A percentile compares a stretch with the other conserved stretches of the same genome.
Conservation (phyloP, 2,797 vertebrate genomes). For the Craterocephalus amniculus region DNA sequence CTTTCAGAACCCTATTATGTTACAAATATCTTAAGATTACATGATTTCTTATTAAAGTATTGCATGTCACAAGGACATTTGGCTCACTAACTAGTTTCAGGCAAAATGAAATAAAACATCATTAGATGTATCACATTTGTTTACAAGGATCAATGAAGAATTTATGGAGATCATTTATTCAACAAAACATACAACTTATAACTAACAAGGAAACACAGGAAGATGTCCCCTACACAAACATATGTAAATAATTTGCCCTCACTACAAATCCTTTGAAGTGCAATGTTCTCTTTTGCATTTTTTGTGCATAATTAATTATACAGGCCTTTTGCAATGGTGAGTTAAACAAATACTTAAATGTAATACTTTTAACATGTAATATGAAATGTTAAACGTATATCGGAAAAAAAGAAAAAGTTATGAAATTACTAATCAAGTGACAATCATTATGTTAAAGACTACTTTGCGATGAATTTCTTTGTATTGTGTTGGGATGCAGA, state of each 20-base stretch:
- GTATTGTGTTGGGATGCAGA: too few species aligned
- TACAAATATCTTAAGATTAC: not conserved
- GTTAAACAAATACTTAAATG: too few species aligned
- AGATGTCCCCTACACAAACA: conserved; percentile 39
- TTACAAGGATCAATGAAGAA: conserved; percentile 42
- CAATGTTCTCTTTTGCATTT: not conserved
- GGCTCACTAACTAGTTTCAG: not conserved
- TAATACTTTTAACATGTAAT: too few species aligned
- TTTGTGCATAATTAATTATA: not conserved
- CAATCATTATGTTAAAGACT: too few species aligned
- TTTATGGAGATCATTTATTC: conserved; percentile 37
- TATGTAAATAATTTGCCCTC: conserved; percentile 45
- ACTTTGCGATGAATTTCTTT: too few species aligned
- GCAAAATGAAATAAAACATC: conserved; percentile 37
- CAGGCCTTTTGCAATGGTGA: too few species aligned
- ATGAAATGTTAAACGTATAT: too few species aligned
- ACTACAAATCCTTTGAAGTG: conserved; percentile 21
- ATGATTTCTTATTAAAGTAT: conserved; percentile 14
- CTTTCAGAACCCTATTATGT: not conserved
- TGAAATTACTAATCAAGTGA: too few species aligned
- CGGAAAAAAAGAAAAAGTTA: too few species aligned
- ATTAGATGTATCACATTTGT: conserved; percentile 28
- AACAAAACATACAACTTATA: conserved; percentile 39
- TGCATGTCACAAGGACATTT: not conserved
- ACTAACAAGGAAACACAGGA: conserved; percentile 27